Conservation (phyloP, 2,113 vertebrate genomes). For the Leucoraja erinaceus region DNA sequence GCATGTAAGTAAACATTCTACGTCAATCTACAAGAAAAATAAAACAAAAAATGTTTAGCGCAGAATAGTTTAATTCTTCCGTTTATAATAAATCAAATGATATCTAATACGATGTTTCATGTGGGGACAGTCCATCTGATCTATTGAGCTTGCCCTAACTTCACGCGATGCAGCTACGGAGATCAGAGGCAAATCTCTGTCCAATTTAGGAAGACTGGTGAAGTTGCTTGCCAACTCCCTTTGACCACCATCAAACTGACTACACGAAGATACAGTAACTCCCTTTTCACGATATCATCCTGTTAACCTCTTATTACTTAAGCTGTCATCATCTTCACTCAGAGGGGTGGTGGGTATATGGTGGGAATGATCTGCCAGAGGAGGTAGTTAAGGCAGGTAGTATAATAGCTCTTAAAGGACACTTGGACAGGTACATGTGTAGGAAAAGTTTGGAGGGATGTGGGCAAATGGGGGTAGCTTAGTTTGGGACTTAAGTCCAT, state of each 20-base stretch:
- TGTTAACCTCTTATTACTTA: background rate
- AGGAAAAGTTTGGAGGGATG: too few relatives aligned
- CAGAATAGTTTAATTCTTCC: background rate
- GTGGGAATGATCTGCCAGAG: too few relatives aligned
- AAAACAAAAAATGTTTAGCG: background rate
- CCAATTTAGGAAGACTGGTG: background rate
- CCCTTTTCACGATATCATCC: background rate
- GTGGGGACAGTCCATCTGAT: background rate
- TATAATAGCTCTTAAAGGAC: too few relatives aligned
- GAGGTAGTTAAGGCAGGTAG: too few relatives aligned
- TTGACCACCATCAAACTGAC: background rate
- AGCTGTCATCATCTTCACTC: background rate
- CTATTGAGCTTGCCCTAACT: background rate
- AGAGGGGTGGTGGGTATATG: background rate
- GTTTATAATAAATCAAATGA: conserved; percentile 16
- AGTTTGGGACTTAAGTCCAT: too few relatives aligned
- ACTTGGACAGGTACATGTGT: too few relatives aligned
- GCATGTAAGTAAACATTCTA: background rate
- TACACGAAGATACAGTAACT: background rate
- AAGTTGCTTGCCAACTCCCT: background rate
- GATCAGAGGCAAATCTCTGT: background rate
- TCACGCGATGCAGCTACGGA: background rate
- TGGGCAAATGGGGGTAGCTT: too few relatives aligned
- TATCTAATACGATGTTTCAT: background rate
- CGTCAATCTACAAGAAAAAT: background rate